Conservation (phyloP, 1,140 invertebrate species). For the Hestina assimilis region DNA sequence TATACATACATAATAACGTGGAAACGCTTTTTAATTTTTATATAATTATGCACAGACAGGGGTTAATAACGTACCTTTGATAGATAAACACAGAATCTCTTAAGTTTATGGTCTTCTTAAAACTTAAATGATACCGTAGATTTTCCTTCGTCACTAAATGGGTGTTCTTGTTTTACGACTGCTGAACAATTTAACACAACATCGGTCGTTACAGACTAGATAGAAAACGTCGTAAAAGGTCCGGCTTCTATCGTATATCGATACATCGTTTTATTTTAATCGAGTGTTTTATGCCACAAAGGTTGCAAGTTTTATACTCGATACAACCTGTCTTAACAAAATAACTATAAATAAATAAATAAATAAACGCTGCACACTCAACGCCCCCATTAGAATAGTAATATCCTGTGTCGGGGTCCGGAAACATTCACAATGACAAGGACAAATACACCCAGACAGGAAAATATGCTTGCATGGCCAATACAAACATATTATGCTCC, state of each 20-base stretch:
- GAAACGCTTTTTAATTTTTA: conserved; percentile 16
- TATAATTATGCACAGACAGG: conserved; percentile 7
- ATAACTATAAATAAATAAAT: too few relatives aligned
- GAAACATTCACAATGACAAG: too few relatives aligned
- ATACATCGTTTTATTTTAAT: conserved; percentile 10
- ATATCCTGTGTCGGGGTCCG: too few relatives aligned
- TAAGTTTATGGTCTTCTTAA: conserved; percentile 9
- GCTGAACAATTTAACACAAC: conserved; percentile 14
- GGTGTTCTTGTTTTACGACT: conserved; percentile 21
- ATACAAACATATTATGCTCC: too few relatives aligned
- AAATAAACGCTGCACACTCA: too few relatives aligned
- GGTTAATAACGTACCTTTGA: neutral
- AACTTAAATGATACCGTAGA: conserved; percentile 11
- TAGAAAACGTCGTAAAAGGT: conserved; percentile 18
- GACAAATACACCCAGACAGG: too few relatives aligned
- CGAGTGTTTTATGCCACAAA: neutral
- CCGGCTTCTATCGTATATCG: conserved; percentile 6
- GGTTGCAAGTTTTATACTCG: too few relatives aligned
- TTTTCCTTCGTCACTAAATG: conserved; percentile 17
- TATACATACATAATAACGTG: too few relatives aligned
- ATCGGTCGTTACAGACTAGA: conserved; percentile 15
- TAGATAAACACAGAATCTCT: conserved; percentile 12
- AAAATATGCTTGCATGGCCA: too few relatives aligned
- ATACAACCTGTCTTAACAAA: too few relatives aligned
- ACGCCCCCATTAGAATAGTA: too few relatives aligned